Base-by-base conservation (phyloP, 2,888 invertebrate species). In the Automeris io region DNA sequence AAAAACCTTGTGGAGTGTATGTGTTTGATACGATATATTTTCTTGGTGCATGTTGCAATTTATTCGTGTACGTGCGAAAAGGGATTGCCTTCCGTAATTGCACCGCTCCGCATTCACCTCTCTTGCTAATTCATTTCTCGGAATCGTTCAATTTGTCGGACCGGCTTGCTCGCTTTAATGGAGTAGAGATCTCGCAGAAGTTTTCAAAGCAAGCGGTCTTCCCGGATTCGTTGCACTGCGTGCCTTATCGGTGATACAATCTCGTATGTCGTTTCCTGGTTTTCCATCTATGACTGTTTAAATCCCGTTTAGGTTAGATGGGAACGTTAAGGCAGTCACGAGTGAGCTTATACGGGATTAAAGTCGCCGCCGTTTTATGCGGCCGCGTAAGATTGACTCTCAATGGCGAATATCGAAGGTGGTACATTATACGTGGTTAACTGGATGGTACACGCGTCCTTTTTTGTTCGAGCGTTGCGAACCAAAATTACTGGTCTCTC, bases 61-160 rank as follows among this genome's bases (percentile, higher is more conserved):
- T 82, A 70, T 70, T 53, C 68, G 76, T n/a, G n/a, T 80, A 83
- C 81, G 83, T 81, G 83, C 74, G 70, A 78, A 74, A 57, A 68
- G 61, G 69, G 68, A 70, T 75, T 69, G 72, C 73, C 65, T 71
- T 52, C 59, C 69, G 59, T 81, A 79, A 83, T 82, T 80, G 72
- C 54, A 46, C 23, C 21, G 29, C 13, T 47, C 54, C 49, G 47
- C 42, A 31, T 57, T 61, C 61, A 56, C 47, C 52, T 55, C 51
- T 62, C 52, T 43, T 53, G 48, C 61, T 52, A 70, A 65, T 67
- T 65, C 54, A 52, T 47, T 70, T 69, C 70, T 70, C 62, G 65
- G 73, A 76, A 73, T 51, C 54, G 61, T 49, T 57, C 61, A 66
- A 68, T 71, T 70, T 69, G 63, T 60, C 59, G 58, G 59, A 51